Evolutionary conservation across 2,888 invertebrate genomes (phyloP).

Genomic region (Timema podura): DNA sequence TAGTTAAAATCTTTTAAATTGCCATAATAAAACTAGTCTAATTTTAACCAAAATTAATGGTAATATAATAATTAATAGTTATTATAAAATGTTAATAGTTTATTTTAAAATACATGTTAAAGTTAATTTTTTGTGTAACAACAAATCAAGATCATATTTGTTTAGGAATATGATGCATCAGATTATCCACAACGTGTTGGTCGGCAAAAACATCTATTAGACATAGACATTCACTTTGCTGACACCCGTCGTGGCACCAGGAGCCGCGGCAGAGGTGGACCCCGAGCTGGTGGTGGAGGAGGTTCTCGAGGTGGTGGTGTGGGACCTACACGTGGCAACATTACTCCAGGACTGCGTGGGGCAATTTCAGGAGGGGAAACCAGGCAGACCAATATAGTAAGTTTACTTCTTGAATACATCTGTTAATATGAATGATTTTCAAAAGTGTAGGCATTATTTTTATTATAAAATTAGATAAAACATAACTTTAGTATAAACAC

Average conservation of each 20-base stretch:
- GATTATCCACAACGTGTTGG: constrained; percentile 84
- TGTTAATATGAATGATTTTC: not conserved
- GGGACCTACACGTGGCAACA: no score
- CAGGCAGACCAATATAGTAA: no score
- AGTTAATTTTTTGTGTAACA: not conserved
- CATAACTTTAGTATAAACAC: no score
- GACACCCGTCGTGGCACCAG: constrained; percentile 66
- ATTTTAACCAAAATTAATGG: no score
- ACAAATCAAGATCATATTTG: constrained; percentile 9
- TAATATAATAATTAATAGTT: not conserved
- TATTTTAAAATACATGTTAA: not conserved
- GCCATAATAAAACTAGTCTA: no score
- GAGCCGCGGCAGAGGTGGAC: constrained; percentile 38
- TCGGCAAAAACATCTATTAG: constrained; percentile 77
- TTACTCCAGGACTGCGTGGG: no score
- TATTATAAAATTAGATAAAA: not conserved
- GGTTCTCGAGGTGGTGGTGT: constrained; percentile 26
- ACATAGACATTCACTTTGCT: constrained; percentile 84
- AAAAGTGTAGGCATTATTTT: not conserved
- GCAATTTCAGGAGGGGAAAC: no score
- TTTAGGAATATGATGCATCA: constrained; percentile 64
- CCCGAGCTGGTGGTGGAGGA: constrained; percentile 56
- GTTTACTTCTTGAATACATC: no score
- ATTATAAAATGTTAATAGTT: not conserved
- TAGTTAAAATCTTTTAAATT: no score